These are phyloP conservation scores for Fabriciana adippe DNA, from an alignment of 2,888 invertebrate species.

Conservation along the genomic window DNA sequence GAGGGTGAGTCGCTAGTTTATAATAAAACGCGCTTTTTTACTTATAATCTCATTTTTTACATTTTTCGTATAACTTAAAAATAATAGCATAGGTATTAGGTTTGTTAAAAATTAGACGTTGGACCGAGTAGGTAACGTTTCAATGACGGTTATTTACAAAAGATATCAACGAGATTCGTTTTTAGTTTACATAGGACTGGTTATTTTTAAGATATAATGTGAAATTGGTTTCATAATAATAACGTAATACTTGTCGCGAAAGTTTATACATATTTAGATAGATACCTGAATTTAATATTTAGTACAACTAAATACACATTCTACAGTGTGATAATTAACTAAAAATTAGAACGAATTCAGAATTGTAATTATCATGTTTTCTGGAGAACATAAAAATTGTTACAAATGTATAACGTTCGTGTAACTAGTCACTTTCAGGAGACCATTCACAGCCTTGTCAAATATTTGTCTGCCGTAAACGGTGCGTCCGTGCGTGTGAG, in stretches of 20 bases:
- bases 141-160: slow-evolving; percentile 45
- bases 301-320: too few species aligned
- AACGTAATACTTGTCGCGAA: too few species aligned
- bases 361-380: neutral
- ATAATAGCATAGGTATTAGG: too few species aligned
- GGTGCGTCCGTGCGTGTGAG: slow-evolving; percentile 44
- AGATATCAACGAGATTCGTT: slow-evolving; percentile 54
- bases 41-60: too few species aligned
- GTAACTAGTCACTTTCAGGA: slow-evolving; percentile 10
- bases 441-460: slow-evolving; percentile 17
- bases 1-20: too few species aligned
- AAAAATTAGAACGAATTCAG: too few species aligned
- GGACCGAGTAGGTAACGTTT: neutral
- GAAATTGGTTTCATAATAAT: neutral
- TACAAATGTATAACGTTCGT: neutral
- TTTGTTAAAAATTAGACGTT: neutral
- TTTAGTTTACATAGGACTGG: too few species aligned
- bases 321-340: too few species aligned
- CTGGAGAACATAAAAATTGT: neutral
- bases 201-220: neutral
- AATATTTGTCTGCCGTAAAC: slow-evolving; percentile 43
- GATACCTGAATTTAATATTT: too few species aligned
- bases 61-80: too few species aligned
- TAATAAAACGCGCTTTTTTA: too few species aligned
- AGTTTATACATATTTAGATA: too few species aligned